Evolutionary conservation across 1,140 invertebrate species (phyloP).

Genomic region (Magallana gigas): DNA sequence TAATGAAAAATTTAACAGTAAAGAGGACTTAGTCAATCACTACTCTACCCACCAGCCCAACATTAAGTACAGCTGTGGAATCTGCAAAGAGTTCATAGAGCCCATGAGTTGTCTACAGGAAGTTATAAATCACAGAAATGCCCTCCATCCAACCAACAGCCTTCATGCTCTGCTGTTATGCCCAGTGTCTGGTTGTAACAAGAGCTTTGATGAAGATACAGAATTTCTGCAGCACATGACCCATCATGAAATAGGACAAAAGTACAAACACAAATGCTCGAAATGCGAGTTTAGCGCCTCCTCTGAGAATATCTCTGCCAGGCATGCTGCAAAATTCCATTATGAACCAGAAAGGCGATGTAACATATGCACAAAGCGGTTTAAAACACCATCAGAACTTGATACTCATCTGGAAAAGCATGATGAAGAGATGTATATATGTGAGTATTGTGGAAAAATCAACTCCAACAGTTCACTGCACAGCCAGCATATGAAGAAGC

Average conservation of each 20-base stretch:
- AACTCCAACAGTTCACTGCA: neutral
- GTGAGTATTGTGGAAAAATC: neutral
- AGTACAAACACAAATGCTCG: neutral
- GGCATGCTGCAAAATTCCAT: conserved; percentile 5
- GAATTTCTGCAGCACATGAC: neutral
- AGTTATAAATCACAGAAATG: neutral
- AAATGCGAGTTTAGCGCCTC: neutral
- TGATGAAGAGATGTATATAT: neutral
- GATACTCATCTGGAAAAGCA: neutral
- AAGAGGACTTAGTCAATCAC: neutral
- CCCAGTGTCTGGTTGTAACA: neutral
- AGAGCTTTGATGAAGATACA: neutral
- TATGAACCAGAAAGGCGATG: conserved; percentile 1
- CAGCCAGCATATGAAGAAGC: neutral
- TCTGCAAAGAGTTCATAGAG: neutral
- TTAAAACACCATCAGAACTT: neutral
- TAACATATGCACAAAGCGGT: conserved; percentile 17
- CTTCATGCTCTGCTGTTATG: neutral
- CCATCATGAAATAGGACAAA: neutral
- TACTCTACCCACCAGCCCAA: neutral
- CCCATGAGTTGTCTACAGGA: neutral
- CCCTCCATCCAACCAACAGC: neutral
- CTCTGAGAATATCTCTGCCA: neutral
- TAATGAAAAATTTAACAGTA: neutral
- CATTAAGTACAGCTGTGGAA: neutral